Base-by-base conservation (phyloP, 2,797 vertebrate species). In the Phrynocephalus forsythii region DNA sequence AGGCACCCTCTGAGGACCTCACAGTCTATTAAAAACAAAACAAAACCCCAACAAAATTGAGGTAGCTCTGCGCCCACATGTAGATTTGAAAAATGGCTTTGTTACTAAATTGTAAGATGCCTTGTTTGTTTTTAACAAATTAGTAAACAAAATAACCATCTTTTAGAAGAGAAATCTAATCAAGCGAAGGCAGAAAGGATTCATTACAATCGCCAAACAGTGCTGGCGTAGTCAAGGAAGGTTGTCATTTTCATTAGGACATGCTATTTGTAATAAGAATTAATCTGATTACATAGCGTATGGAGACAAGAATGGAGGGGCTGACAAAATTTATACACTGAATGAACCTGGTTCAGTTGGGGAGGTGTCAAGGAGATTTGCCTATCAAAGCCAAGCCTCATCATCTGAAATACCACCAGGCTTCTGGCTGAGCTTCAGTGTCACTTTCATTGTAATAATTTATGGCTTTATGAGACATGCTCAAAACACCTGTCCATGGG, bases 301-400 rank as follows among this genome's bases (percentile, higher is more conserved):
- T 52, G 38, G n/a, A 73, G 82, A 80, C 22, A 63, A 48, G 69
- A 50, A 52, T 26, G 7, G 13, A 50, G 60, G 15, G 16, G 56
- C 50, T 88, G 79, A 84, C 67, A 79, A 44, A 52, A 75, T 84
- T 75, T 80, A 80, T 77, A 84, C 71, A 66, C 82, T 52, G 44
- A 80, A 44, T 80, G 24, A 72, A 81, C 67, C 69, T 13, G 67
- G 84, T 79, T 79, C 50, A 73, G n/a, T 75, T 88, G 82, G 60
- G 71, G 75, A 78, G 75, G 26, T 28, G 24, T 60, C 67, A 48
- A 28, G 66, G 50, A 44, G 78, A 26, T 60, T 79, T 84, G 38
- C 28, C 52, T 66, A 72, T 88, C 67, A 72, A 72, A 84, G 38
- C 13, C 30, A 33, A 9, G 22, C 15, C 52, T 80, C 67, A 28